These are phyloP conservation scores for Sebastes fasciatus DNA, from an alignment of 2,113 vertebrate genomes.

Conservation along the genomic window DNA sequence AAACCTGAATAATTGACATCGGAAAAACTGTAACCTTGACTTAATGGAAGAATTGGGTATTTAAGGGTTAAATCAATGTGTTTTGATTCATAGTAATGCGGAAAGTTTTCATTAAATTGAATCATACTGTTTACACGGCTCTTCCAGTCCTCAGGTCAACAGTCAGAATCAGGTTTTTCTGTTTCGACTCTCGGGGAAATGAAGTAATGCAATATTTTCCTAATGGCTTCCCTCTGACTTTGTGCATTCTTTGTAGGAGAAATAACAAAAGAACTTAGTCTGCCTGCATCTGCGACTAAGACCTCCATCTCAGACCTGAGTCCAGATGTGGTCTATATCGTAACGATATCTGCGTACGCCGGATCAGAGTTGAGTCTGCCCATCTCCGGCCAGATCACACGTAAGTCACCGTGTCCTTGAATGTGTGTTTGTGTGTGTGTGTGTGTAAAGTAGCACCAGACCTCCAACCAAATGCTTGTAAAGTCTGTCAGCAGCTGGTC, in stretches of 20 bases:
- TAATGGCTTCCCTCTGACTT: conserved; percentile 68
- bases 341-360: conserved; percentile 88
- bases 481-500: conserved; percentile 34
- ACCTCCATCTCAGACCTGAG: conserved; percentile 90
- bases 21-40: not conserved
- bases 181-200: conserved; percentile 52
- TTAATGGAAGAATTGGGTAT: conserved; percentile 7
- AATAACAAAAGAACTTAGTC: conserved; percentile 88
- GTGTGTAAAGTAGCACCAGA: conserved; percentile 17
- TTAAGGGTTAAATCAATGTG: conserved; percentile 40
- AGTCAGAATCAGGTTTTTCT: conserved; percentile 37
- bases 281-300: conserved; percentile 88
- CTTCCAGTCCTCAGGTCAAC: conserved; percentile 46
- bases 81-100: conserved; percentile 28
- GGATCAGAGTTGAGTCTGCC: conserved; percentile 91
- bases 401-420: conserved; percentile 84
- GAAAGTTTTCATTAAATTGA: conserved; percentile 56
- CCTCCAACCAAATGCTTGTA: not conserved
- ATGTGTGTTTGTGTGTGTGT: conserved; percentile 14
- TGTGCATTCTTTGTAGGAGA: conserved; percentile 84
- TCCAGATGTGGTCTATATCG: conserved; percentile 89
- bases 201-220: conserved; percentile 60
- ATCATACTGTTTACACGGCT: conserved; percentile 33
- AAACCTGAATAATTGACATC: not conserved
- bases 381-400: conserved; percentile 92